phyloP scores from a whole-genome alignment of 2,888 invertebrate genomes.

The Drosophila multiciliata region DNA sequence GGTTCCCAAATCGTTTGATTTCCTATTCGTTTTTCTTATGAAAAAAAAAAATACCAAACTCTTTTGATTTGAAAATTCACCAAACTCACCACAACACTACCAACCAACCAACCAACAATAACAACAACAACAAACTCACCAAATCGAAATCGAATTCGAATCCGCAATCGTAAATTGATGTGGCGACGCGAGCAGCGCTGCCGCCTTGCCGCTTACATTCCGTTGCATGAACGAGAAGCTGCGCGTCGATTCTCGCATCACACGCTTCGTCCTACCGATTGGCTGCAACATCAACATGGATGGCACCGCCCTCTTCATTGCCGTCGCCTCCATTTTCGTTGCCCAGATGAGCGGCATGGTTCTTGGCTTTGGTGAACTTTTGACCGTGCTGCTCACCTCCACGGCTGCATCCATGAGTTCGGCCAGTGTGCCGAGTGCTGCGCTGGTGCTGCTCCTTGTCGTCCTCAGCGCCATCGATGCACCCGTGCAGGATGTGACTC shows the following conservation, averaged over 20 bases:
- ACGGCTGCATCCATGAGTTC: slow-evolving; percentile 95
- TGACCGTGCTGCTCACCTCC: slow-evolving; percentile 93
- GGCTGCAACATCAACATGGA: slow-evolving; percentile 98
- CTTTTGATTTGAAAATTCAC: slow-evolving; percentile 58
- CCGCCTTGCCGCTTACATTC: slow-evolving; percentile 95
- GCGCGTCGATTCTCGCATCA: slow-evolving; percentile 92
- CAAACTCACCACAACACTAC: slow-evolving; percentile 35
- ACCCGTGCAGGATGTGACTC: slow-evolving; percentile 92
- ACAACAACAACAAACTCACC: slow-evolving; percentile 25
- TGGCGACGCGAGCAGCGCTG: slow-evolving; percentile 87
- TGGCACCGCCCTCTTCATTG: slow-evolving; percentile 94
- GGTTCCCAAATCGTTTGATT: slow-evolving; percentile 69
- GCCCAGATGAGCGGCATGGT: slow-evolving; percentile 94
- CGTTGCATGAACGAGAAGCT: slow-evolving; percentile 94
- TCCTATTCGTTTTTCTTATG: slow-evolving; percentile 50
- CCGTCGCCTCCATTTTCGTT: slow-evolving; percentile 93
- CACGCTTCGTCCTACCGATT: slow-evolving; percentile 94
- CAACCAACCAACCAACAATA: slow-evolving; percentile 21
- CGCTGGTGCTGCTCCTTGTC: slow-evolving; percentile 91
- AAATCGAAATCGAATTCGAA: slow-evolving; percentile 9
- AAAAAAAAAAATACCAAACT: slow-evolving; percentile 35
- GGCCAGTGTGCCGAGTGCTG: slow-evolving; percentile 94
- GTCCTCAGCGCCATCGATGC: slow-evolving; percentile 93
- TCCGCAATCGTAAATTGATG: slow-evolving; percentile 29
- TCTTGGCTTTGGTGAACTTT: slow-evolving; percentile 92